Base-by-base conservation (phyloP, 2,888 invertebrate genomes). In the Galerucella calmariensis region DNA sequence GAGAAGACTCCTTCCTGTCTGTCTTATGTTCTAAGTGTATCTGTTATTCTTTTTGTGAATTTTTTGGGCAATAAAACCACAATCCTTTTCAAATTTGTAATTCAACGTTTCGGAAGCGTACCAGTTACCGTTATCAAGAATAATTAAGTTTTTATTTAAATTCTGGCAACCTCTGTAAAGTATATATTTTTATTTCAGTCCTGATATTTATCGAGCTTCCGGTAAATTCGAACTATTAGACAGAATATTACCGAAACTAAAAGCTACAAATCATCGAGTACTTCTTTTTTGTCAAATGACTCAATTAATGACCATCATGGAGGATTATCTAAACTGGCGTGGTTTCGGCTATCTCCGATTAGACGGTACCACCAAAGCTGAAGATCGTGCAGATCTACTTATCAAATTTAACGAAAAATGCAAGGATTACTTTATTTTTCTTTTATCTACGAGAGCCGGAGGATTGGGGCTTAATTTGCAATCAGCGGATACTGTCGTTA, bases 281-380 rank as follows among this genome's bases (percentile, higher is more conserved):
- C 89, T 99, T 78, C 93, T 99, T 77, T 99, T 99, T 90, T 99
- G 98, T 92, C 99, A 99, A 89, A 99, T 99, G 99, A 99, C 99
- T 0, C 95, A 97, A 84, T 92, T 98, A 80, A 99, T 99, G 98
- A 98, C 97, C 72, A 98, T 98, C 83, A 95, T 98, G 90, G 99
- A 99, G 87, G 99, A 99, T 89, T 99, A 98, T 86, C 91, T 99
- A 68, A 92, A 94, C 70, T 98, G 94, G 93, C 91, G 97, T 80
- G 93, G 91, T 68, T 97, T 96, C 88, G 92, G 92, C 77, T 99
- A 99, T 86, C 90, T 99, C 67, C 92, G 99, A 85, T 89, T 99
- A 85, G 99, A 99, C 88, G 99, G 99, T 85, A 97, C 97, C 81
- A 99, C 99, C 3, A 98, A 98, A 88, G 95, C 98, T 0, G 99